Evolutionary conservation across 2,797 vertebrate species (phyloP).

Genomic region (Oceanodroma leucorhoa): DNA sequence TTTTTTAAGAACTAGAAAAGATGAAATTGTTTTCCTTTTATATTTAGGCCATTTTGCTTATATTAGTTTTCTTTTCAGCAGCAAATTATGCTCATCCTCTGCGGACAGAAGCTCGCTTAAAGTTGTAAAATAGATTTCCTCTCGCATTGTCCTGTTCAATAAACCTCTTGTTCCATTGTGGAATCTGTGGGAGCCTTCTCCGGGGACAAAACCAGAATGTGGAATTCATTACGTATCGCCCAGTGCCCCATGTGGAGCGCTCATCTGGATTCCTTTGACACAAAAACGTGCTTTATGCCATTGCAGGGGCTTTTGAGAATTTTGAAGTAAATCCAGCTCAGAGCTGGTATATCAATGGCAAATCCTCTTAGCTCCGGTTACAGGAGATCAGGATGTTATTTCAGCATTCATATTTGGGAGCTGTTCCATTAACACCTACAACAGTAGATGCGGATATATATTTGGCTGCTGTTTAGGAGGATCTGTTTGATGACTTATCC

Average conservation of each 20-base stretch:
- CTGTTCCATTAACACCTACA: slow-evolving; percentile 75
- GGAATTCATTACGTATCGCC: slow-evolving; percentile 46
- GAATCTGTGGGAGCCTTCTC: slow-evolving; percentile 53
- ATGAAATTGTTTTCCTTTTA: background rate
- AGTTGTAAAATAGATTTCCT: slow-evolving; percentile 54
- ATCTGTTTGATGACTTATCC: slow-evolving; percentile 56
- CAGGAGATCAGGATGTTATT: slow-evolving; percentile 69
- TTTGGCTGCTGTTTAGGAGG: slow-evolving; percentile 63
- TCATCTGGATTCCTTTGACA: slow-evolving; percentile 58
- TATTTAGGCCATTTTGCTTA: background rate
- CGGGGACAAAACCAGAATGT: slow-evolving; percentile 51
- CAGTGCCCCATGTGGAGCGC: slow-evolving; percentile 17
- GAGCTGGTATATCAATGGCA: slow-evolving; percentile 70
- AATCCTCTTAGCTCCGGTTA: slow-evolving; percentile 75
- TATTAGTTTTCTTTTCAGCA: slow-evolving; percentile 17
- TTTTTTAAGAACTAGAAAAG: background rate
- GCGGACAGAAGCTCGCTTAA: background rate
- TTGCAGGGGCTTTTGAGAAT: slow-evolving; percentile 65
- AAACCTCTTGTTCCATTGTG: slow-evolving; percentile 55
- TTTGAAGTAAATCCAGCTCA: slow-evolving; percentile 69
- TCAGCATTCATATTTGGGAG: slow-evolving; percentile 71
- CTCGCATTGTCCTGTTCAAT: slow-evolving; percentile 42
- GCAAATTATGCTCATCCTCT: slow-evolving; percentile 14
- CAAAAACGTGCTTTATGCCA: slow-evolving; percentile 67
- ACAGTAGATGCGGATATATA: slow-evolving; percentile 64